phyloP scores from a whole-genome alignment of 2,113 vertebrate genomes.

The Leucoraja erinaceus region DNA sequence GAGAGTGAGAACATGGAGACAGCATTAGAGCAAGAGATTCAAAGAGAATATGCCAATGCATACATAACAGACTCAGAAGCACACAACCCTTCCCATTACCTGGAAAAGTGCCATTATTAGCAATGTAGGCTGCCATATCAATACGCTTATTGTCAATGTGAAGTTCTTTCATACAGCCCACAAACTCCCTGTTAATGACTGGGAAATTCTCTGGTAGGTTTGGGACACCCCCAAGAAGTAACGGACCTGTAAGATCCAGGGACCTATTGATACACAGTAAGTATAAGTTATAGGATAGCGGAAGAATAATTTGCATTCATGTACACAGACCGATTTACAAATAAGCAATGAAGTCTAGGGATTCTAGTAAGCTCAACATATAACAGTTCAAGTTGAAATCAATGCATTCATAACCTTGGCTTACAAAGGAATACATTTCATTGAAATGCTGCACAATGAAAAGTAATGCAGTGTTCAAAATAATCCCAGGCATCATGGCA shows the following conservation, averaged over 20 bases:
- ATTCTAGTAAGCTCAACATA: neutral
- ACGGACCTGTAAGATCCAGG: conserved; percentile 89
- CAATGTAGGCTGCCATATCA: conserved; percentile 86
- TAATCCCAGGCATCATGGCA: neutral
- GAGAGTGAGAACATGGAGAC: neutral
- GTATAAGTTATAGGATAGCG: neutral
- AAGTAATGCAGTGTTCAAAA: neutral
- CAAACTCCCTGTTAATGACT: conserved; percentile 79
- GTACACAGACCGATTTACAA: neutral
- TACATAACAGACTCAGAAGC: neutral
- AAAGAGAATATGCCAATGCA: neutral
- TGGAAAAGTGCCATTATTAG: conserved; percentile 84
- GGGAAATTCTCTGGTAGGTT: conserved; percentile 94
- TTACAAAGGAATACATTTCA: neutral
- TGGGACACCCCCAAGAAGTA: conserved; percentile 91
- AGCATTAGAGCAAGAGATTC: neutral
- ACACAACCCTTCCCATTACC: conserved; percentile 54
- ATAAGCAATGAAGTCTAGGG: neutral
- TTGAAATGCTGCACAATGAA: neutral
- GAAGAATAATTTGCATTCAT: neutral
- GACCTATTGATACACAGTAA: conserved; percentile 49
- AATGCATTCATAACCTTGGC: neutral
- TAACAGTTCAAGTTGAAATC: neutral
- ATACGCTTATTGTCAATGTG: conserved; percentile 82
- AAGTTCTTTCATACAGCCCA: conserved; percentile 91